phyloP scores from a whole-genome alignment of 2,113 vertebrate species.

The Ochotona curzoniae region DNA sequence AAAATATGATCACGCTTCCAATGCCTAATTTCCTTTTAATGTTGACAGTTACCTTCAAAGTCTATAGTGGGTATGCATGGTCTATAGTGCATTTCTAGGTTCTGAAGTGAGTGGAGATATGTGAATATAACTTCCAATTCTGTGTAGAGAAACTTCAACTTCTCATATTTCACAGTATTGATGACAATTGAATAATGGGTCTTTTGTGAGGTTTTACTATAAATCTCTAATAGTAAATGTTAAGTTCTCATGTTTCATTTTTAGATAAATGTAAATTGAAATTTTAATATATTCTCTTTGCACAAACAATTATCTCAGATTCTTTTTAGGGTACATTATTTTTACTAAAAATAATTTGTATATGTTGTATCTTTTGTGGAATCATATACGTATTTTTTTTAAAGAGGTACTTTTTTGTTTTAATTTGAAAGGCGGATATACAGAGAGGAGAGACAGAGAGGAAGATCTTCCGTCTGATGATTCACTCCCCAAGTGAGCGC shows the following conservation, averaged over 20 bases:
- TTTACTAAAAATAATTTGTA: neutral
- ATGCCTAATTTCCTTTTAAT: neutral
- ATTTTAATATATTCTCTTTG: constrained; percentile 4
- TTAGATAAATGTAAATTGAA: constrained; percentile 33
- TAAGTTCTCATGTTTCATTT: neutral
- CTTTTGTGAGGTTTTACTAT: neutral
- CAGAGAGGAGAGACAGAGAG: no score
- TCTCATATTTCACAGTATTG: neutral
- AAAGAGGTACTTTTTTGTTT: no score
- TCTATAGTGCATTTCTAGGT: neutral
- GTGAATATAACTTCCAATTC: neutral
- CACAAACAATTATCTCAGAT: neutral
- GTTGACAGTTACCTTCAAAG: neutral
- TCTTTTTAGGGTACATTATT: neutral
- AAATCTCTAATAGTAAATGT: neutral
- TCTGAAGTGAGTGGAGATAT: neutral
- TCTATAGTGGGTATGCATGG: neutral
- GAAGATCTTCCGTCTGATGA: no score
- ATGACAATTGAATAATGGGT: neutral
- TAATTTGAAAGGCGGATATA: no score
- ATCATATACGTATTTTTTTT: neutral
- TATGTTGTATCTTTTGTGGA: neutral
- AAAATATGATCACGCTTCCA: neutral
- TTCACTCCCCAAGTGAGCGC: no score
- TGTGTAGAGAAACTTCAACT: neutral